Percentiles rank a stretch among this genome's conserved stretches.
These are phyloP conservation scores for Zosterops japonicus DNA, from an alignment of 2,113 vertebrate genomes.

Conservation along the genomic window DNA sequence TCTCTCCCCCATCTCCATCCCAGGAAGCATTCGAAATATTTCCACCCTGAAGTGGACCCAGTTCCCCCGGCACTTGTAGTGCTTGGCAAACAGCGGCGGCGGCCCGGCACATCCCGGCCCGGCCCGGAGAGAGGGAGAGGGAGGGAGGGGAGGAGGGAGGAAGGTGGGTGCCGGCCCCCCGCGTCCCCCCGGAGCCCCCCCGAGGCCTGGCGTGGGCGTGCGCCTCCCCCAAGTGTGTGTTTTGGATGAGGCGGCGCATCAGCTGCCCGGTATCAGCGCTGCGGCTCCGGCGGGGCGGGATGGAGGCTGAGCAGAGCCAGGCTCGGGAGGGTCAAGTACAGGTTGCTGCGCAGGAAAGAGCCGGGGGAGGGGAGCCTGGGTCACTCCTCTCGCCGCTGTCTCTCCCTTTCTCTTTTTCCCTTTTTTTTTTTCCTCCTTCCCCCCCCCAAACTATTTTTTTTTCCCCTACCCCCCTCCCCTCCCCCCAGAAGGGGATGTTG, in stretches of 20 bases:
- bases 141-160: not conserved
- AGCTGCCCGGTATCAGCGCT: slow-evolving; percentile 72
- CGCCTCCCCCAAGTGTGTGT: slow-evolving; percentile 66
- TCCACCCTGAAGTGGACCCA: slow-evolving; percentile 13
- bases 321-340: slow-evolving; percentile 80
- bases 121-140: not conserved
- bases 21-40: slow-evolving; percentile 39
- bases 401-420: not conserved
- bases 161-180: slow-evolving; percentile 5
- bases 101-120: not conserved
- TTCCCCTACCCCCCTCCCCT: not conserved
- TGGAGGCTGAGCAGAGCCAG: slow-evolving; percentile 65
- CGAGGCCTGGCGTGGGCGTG: slow-evolving; percentile 33
- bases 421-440: not conserved
- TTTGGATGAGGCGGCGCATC: slow-evolving; percentile 66
- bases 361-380: slow-evolving; percentile 72
- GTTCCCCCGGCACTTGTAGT: slow-evolving; percentile 3
- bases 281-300: slow-evolving; percentile 73
- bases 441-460: too few relatives aligned
- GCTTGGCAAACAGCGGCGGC: slow-evolving; percentile 44
- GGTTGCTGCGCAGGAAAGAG: slow-evolving; percentile 76
- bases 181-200: not conserved
- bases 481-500: slow-evolving; percentile 67
- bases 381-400: slow-evolving; percentile 59
- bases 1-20: not conserved